Conservation (phyloP, 1,140 invertebrate genomes). For the Caenorhabditis tropicalis region DNA sequence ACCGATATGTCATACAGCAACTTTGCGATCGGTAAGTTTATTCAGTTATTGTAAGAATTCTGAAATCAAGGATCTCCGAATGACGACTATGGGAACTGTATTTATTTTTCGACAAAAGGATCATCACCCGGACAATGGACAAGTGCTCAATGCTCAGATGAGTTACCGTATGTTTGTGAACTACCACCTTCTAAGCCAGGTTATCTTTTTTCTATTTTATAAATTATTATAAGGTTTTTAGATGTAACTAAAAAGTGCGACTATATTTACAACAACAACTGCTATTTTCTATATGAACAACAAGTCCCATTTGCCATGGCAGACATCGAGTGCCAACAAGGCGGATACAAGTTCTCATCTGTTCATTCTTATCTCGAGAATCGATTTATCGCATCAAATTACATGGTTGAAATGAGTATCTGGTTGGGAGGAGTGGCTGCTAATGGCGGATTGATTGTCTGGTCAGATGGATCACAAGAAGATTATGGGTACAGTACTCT, state of each 20-base stretch:
- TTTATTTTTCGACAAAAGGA: neutral
- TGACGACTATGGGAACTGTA: neutral
- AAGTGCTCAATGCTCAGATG: neutral
- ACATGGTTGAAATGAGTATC: neutral
- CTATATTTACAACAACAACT: neutral
- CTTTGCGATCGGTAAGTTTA: neutral
- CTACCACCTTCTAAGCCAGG: neutral
- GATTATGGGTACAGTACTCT: neutral
- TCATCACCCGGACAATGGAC: neutral
- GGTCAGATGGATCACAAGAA: neutral
- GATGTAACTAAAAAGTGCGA: neutral
- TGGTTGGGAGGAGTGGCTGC: neutral
- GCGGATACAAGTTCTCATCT: neutral
- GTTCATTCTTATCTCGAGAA: neutral
- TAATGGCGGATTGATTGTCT: neutral
- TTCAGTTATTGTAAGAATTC: neutral
- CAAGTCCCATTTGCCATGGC: neutral
- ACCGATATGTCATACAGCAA: neutral
- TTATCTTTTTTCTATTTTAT: neutral
- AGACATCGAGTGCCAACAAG: neutral
- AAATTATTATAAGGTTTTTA: neutral
- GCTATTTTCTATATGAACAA: neutral
- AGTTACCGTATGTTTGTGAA: neutral
- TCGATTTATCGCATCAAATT: neutral
- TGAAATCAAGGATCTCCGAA: neutral